phyloP scores from a whole-genome alignment of 1,140 invertebrate species.

The Proales similis region DNA sequence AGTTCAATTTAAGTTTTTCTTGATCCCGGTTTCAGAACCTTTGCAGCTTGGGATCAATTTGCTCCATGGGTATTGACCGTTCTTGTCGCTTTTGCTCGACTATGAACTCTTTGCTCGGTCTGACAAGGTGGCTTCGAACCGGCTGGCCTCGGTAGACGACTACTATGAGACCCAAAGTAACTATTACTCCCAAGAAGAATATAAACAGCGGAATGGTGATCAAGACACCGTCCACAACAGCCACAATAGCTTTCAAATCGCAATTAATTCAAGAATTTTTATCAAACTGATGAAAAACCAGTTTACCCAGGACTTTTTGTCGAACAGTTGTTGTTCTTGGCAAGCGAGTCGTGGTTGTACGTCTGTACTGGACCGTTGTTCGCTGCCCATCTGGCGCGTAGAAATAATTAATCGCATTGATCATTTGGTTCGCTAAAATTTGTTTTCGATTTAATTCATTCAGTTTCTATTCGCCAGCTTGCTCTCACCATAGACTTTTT shows the following conservation, averaged over 20 bases:
- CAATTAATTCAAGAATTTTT: too few species aligned
- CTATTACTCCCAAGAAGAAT: not conserved
- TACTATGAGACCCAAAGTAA: not conserved
- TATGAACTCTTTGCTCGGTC: too few species aligned
- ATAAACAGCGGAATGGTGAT: constrained; percentile 21
- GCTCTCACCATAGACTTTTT: not conserved
- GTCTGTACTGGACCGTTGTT: not conserved
- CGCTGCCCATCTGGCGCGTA: not conserved
- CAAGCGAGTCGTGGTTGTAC: not conserved
- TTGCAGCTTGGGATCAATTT: too few species aligned
- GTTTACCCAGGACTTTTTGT: constrained; percentile 31
- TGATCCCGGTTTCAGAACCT: too few species aligned
- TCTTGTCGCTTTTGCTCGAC: too few species aligned
- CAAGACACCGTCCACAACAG: not conserved
- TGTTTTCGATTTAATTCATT: too few species aligned
- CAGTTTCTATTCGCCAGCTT: too few species aligned
- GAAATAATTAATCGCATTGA: constrained; percentile 8
- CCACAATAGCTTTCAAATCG: not conserved
- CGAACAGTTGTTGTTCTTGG: constrained; percentile 1
- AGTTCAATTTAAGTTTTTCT: too few species aligned
- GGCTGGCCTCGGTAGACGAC: constrained; percentile 6
- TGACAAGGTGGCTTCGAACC: not conserved
- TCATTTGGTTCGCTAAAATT: constrained; percentile 3
- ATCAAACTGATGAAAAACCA: too few species aligned
- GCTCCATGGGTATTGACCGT: too few species aligned